phyloP scores from a whole-genome alignment of 2,113 vertebrate genomes.

The Archilochus colubris region DNA sequence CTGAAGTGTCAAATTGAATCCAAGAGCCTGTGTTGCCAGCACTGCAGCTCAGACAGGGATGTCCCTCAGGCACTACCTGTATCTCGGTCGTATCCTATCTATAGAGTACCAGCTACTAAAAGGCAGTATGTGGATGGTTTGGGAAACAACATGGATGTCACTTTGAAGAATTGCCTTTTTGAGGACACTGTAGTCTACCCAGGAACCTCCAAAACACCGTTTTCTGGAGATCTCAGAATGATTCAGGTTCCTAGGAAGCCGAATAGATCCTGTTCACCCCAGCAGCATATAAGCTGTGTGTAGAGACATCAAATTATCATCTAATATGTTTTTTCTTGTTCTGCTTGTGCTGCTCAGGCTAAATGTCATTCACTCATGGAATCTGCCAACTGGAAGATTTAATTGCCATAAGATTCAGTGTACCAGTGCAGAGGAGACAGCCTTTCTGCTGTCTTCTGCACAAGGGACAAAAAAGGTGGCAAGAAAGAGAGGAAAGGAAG shows the following conservation, averaged over 20 bases:
- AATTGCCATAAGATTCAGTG: neutral
- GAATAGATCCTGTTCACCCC: neutral
- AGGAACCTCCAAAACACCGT: neutral
- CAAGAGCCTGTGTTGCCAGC: neutral
- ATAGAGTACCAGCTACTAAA: neutral
- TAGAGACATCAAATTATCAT: neutral
- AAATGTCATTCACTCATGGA: neutral
- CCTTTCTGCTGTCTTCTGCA: neutral
- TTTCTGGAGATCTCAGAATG: neutral
- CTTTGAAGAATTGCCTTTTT: neutral
- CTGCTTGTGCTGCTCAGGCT: neutral
- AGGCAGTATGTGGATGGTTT: neutral
- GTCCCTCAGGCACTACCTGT: neutral
- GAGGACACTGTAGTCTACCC: neutral
- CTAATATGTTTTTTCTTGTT: neutral
- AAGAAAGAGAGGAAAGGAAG: neutral
- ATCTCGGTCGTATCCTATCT: neutral
- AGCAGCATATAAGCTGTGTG: neutral
- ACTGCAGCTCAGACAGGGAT: neutral
- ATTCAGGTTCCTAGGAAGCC: neutral
- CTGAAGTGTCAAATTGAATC: neutral
- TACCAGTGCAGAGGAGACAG: neutral
- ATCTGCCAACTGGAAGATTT: neutral
- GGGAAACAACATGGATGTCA: neutral
- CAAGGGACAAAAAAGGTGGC: neutral